Evolutionary conservation across 2,797 vertebrate species (phyloP), one percentile per base, ranked within the genome.

Genomic region (Onychomys arenicola): DNA sequence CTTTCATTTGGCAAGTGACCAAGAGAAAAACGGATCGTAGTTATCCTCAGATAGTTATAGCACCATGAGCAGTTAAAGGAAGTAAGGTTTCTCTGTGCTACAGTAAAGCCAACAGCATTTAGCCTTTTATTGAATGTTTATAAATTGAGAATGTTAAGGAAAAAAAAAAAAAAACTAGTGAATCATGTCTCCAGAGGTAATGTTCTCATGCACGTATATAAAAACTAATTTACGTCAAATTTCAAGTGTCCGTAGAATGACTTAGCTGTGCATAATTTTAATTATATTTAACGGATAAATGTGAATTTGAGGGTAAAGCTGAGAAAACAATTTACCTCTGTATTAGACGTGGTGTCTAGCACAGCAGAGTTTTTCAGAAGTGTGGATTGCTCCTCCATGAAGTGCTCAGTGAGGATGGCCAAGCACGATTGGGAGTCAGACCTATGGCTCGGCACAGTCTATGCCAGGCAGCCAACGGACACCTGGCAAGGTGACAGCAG

Each of bases 11-110:
- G 10, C 67, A 91, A 92, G 32, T 19, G 67, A 10, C 34, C 17
- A 96, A 71, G 80, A 85, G 86, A 81, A 93, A 96, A 89, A 69
- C 61, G 21, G 6, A 40, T 73, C n/a, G 9, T 76, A 55, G 17
- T 49, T 75, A 23, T 37, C 61, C 17, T 78, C 77, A 65, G 40
- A 43, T 57, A 69, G 67, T 96, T 82, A 61, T 63, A 78, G 49
- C 84, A n/a, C n/a, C 85, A 12, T 46, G 52, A 82, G 46, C 84
- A 81, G 88, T 65, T 81, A 90, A 92, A 97, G 49, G 40, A 92
- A 95, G 32, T 32, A 37, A 25, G 6, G 3, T 92, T 34, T 90
- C 73, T 90, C 71, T 32, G 76, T 92, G 5, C 34, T 59, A 27
- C 88, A 84, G 75, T 27, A 93, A 19, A 57, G 14, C 11, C 49